Conservation (phyloP, 2,113 vertebrate species). For the Thunnus thynnus region DNA sequence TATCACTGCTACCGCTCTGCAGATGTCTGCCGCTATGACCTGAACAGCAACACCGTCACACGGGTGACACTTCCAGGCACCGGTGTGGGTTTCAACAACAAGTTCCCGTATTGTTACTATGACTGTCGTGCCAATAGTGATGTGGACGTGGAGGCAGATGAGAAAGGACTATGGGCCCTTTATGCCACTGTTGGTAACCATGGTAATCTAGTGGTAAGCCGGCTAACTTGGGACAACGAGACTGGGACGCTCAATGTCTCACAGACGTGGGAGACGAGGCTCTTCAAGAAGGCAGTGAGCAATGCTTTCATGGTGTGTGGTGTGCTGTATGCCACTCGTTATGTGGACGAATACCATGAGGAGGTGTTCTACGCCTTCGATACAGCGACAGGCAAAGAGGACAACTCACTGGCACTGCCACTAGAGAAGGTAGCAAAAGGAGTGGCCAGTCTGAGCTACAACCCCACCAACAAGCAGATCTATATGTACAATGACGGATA, state of each 20-base stretch:
- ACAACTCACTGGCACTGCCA: slow-evolving; percentile 69
- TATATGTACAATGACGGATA: slow-evolving; percentile 84
- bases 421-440: slow-evolving; percentile 77
- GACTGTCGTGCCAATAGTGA: slow-evolving; percentile 80
- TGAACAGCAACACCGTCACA: slow-evolving; percentile 29
- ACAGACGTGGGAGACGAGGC: slow-evolving; percentile 89
- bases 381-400: slow-evolving; percentile 84
- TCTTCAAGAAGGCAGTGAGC: slow-evolving; percentile 86
- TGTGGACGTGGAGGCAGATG: slow-evolving; percentile 86
- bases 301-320: slow-evolving; percentile 93
- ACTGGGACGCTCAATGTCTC: slow-evolving; percentile 59
- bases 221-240: slow-evolving; percentile 52
- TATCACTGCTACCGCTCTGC: slow-evolving; percentile 80
- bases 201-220: slow-evolving; percentile 81
- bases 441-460: slow-evolving; percentile 81
- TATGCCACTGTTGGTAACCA: slow-evolving; percentile 81
- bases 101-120: slow-evolving; percentile 90
- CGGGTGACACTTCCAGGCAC: slow-evolving; percentile 79
- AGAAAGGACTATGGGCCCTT: slow-evolving; percentile 82
- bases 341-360: slow-evolving; percentile 74
- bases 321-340: slow-evolving; percentile 90
- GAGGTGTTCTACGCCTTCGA: slow-evolving; percentile 94
- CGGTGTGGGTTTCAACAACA: slow-evolving; percentile 84
- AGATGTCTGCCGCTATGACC: slow-evolving; percentile 73
- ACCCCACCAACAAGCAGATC: slow-evolving; percentile 70